Conservation (phyloP, 2,888 invertebrate genomes). For the Elaeidobius kamerunicus region DNA sequence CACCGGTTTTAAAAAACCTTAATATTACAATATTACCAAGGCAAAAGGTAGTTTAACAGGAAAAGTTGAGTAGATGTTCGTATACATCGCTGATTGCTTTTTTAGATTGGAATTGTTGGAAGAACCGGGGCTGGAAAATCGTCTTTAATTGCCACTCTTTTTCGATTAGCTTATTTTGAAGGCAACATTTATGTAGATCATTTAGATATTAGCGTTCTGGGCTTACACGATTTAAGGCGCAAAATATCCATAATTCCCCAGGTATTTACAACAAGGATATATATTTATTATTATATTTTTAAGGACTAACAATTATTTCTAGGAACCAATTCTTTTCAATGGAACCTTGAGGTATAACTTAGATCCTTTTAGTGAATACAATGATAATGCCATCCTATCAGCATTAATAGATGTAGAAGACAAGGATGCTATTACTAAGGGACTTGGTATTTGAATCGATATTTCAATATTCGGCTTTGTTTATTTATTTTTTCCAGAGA, state of each 20-base stretch:
- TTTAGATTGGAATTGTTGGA: slow-evolving; percentile 55
- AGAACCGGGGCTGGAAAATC: slow-evolving; percentile 60
- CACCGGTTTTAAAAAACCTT: slow-evolving; percentile 61
- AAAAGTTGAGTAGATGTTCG: not conserved
- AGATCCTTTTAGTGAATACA: slow-evolving; percentile 60
- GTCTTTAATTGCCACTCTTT: slow-evolving; percentile 55
- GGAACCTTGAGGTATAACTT: slow-evolving; percentile 64
- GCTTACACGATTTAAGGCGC: slow-evolving; percentile 55
- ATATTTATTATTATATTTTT: slow-evolving; percentile 39
- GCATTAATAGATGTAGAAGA: slow-evolving; percentile 51
- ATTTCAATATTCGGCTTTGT: too few relatives aligned
- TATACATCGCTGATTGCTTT: too few relatives aligned
- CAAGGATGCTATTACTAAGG: slow-evolving; percentile 47
- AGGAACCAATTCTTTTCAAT: slow-evolving; percentile 65
- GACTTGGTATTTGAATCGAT: slow-evolving; percentile 43
- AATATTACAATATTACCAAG: slow-evolving; percentile 51
- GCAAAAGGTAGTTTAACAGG: slow-evolving; percentile 49
- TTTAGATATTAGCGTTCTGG: slow-evolving; percentile 49
- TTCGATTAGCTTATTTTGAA: slow-evolving; percentile 55
- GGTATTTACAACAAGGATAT: slow-evolving; percentile 31
- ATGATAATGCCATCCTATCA: slow-evolving; percentile 40
- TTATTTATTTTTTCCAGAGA: slow-evolving; percentile 27
- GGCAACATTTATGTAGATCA: slow-evolving; percentile 57
- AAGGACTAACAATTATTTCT: slow-evolving; percentile 2
- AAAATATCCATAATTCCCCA: slow-evolving; percentile 64